phyloP scores from a whole-genome alignment of 1,140 invertebrate species.

The Neoseiulus cucumeris region DNA sequence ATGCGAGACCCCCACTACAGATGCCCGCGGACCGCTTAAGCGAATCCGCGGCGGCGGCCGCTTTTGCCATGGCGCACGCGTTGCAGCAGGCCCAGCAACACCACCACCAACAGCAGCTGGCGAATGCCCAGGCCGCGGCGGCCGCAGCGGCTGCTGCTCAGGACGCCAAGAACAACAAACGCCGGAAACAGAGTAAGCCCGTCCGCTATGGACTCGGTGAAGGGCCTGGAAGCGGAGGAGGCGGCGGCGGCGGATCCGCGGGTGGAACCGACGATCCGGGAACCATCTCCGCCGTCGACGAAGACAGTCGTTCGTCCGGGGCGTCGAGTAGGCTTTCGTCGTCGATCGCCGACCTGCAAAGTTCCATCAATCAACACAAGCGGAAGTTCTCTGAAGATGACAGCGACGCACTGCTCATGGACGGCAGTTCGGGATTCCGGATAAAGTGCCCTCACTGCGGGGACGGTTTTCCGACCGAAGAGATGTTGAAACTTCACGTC shows the following conservation, averaged over 20 bases:
- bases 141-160: background rate
- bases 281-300: background rate
- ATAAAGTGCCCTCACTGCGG: slow-evolving; percentile 21
- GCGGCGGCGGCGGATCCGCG: slow-evolving; percentile 13
- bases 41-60: slow-evolving; percentile 2
- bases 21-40: background rate
- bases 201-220: slow-evolving; percentile 18
- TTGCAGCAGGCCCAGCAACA: background rate
- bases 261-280: slow-evolving; percentile 13
- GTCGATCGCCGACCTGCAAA: background rate
- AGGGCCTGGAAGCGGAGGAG: slow-evolving; percentile 9
- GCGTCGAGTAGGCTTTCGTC: slow-evolving; percentile 2
- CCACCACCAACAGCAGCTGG: background rate
- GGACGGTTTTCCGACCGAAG: slow-evolving; percentile 19
- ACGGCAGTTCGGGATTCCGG: background rate
- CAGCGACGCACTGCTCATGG: slow-evolving; percentile 13
- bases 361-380: background rate
- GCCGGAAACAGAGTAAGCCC: slow-evolving; percentile 27
- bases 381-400: slow-evolving; percentile 9
- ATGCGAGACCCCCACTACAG: background rate
- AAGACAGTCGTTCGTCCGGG: background rate
- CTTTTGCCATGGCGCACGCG: slow-evolving; percentile 6
- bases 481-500: slow-evolving; percentile 22
- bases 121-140: background rate
- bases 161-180: slow-evolving; percentile 20